Conservation (phyloP, 1,140 invertebrate species). For the Drosophila persimilis region DNA sequence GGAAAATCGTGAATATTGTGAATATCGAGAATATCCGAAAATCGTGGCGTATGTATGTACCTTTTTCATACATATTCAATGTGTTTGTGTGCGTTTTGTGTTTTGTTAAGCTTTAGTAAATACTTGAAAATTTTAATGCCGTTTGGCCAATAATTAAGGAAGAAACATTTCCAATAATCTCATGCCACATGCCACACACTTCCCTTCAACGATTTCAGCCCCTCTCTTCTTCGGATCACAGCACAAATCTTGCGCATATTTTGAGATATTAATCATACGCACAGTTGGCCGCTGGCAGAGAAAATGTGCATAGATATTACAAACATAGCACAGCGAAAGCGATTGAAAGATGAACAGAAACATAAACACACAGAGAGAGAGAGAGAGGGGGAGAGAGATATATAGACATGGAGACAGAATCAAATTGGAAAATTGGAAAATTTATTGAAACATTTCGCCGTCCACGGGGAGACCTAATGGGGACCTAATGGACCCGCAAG, state of each 20-base stretch:
- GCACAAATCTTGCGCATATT: slow-evolving; percentile 34
- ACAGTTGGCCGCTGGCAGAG: slow-evolving; percentile 36
- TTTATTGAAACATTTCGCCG: no score
- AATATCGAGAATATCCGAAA: slow-evolving; percentile 11
- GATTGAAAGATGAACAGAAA: slow-evolving; percentile 9
- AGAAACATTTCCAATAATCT: slow-evolving; percentile 51
- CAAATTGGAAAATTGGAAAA: no score
- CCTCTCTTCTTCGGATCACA: slow-evolving; percentile 15
- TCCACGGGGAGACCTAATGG: no score
- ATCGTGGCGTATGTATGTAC: no score
- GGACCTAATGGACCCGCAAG: no score
- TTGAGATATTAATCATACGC: slow-evolving; percentile 74
- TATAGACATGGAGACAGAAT: neutral
- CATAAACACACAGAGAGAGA: neutral
- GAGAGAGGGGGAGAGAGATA: neutral
- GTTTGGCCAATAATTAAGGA: slow-evolving; percentile 77
- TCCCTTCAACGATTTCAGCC: neutral
- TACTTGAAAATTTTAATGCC: slow-evolving; percentile 80
- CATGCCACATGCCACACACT: neutral
- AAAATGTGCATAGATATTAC: slow-evolving; percentile 44
- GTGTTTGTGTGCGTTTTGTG: slow-evolving; percentile 28
- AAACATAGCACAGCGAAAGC: neutral
- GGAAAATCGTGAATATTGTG: slow-evolving; percentile 23
- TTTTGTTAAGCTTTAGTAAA: slow-evolving; percentile 79
- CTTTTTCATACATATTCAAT: slow-evolving; percentile 13